phyloP scores from a whole-genome alignment of 1,140 invertebrate genomes.

The Campodea augens region DNA sequence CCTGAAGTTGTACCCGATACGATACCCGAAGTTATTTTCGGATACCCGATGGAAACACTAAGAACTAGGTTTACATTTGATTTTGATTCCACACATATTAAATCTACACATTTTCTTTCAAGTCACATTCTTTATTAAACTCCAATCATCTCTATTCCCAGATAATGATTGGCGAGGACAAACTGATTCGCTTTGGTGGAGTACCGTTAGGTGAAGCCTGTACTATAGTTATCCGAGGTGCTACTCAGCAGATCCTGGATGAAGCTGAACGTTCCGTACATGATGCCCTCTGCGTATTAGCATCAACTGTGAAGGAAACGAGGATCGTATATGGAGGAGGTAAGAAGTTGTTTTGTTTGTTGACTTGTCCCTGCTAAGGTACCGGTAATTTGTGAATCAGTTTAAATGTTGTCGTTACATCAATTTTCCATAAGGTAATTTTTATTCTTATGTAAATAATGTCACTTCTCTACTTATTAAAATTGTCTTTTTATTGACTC shows the following conservation, averaged over 20 bases:
- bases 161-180: constrained; percentile 96
- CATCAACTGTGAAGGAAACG: constrained; percentile 85
- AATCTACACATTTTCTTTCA: too few relatives aligned
- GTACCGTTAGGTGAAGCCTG: constrained; percentile 91
- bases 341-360: constrained; percentile 17
- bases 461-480: too few relatives aligned
- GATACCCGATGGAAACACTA: too few relatives aligned
- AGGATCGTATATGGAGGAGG: constrained; percentile 83
- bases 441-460: too few relatives aligned
- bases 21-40: too few relatives aligned
- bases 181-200: constrained; percentile 83
- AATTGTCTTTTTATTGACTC: too few relatives aligned
- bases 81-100: too few relatives aligned
- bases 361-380: constrained; percentile 6
- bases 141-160: constrained; percentile 19
- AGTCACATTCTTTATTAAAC: not conserved
- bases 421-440: too few relatives aligned
- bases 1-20: too few relatives aligned
- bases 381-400: too few relatives aligned
- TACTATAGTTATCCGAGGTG: constrained; percentile 88
- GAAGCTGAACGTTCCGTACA: constrained; percentile 96
- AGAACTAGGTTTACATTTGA: too few relatives aligned
- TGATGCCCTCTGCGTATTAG: constrained; percentile 92
- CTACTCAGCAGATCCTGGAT: constrained; percentile 98
- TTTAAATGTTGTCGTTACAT: too few relatives aligned